Conservation (phyloP, 1,140 invertebrate species). For the Magallana angulata region DNA sequence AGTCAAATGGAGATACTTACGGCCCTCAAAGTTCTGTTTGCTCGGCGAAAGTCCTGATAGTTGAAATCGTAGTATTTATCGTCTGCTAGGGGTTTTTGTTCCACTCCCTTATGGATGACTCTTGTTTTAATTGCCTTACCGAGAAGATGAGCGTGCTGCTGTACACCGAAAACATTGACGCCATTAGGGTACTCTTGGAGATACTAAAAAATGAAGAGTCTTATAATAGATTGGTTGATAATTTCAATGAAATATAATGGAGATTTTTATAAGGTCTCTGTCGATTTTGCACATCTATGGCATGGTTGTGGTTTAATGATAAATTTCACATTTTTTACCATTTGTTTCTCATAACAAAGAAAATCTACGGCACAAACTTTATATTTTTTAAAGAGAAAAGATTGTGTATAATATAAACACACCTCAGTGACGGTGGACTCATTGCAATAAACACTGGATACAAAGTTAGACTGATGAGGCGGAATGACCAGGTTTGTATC, state of each 20-base stretch:
- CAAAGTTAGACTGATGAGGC: slow-evolving; percentile 47
- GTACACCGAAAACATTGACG: slow-evolving; percentile 9
- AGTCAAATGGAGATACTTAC: background rate
- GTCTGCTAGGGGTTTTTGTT: slow-evolving; percentile 22
- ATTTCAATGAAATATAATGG: too few relatives aligned
- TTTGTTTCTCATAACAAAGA: too few relatives aligned
- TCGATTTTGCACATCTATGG: too few relatives aligned
- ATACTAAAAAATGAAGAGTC: background rate
- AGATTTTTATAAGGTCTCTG: too few relatives aligned
- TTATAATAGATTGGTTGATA: background rate
- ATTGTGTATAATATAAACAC: too few relatives aligned
- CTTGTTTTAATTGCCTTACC: slow-evolving; percentile 40
- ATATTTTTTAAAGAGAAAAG: too few relatives aligned
- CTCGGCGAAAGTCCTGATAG: slow-evolving; percentile 38
- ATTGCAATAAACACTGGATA: background rate
- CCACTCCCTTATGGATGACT: slow-evolving; percentile 14
- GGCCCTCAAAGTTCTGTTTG: background rate
- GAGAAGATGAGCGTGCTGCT: slow-evolving; percentile 46
- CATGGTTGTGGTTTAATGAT: too few relatives aligned
- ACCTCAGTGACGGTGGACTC: background rate
- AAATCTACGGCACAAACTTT: too few relatives aligned
- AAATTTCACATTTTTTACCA: too few relatives aligned
- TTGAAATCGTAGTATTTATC: slow-evolving; percentile 47
- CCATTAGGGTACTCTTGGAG: slow-evolving; percentile 5
- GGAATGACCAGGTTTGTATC: slow-evolving; percentile 49